phyloP scores from a whole-genome alignment of 2,113 vertebrate genomes.

The Tetraodon nigroviridis region DNA sequence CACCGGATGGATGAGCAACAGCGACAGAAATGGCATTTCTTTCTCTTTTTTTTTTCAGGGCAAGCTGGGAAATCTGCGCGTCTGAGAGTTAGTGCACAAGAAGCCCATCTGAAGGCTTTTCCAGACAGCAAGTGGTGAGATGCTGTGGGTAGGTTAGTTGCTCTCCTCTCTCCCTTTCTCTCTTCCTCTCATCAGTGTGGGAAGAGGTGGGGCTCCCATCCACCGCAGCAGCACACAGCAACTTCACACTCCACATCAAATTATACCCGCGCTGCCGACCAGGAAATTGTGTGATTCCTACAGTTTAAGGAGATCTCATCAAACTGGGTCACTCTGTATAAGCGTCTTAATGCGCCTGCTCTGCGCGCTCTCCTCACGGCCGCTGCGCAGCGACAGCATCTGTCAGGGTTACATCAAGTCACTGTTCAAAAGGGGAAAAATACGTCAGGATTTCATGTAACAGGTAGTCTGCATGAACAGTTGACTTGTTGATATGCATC shows the following conservation, averaged over 20 bases:
- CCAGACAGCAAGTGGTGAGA: conserved; percentile 69
- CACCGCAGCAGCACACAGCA: conserved; percentile 61
- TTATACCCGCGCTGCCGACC: conserved; percentile 51
- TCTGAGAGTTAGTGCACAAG: conserved; percentile 5
- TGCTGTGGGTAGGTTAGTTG: conserved; percentile 54
- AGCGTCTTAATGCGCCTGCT: not conserved
- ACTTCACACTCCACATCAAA: conserved; percentile 68
- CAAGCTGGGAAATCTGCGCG: not conserved
- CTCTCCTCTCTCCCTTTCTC: conserved; percentile 45
- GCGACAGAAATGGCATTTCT: conserved; percentile 24
- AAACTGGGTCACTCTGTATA: conserved; percentile 58
- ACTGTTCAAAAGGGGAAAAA: not conserved
- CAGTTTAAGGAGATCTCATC: conserved; percentile 56
- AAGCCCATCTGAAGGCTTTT: conserved; percentile 64
- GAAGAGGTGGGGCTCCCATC: conserved; percentile 73
- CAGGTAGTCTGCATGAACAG: conserved; percentile 47
- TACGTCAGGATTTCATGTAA: conserved; percentile 33
- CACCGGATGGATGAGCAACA: conserved; percentile 14
- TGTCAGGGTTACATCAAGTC: too few relatives aligned
- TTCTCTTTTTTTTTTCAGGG: not conserved
- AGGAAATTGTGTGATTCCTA: conserved; percentile 52
- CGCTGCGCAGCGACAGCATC: not conserved
- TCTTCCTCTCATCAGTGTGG: conserved; percentile 61
- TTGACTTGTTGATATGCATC: conserved; percentile 69
- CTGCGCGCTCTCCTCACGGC: not conserved